Base-by-base conservation (phyloP, 2,113 vertebrate species). In the Ophiodon elongatus region DNA sequence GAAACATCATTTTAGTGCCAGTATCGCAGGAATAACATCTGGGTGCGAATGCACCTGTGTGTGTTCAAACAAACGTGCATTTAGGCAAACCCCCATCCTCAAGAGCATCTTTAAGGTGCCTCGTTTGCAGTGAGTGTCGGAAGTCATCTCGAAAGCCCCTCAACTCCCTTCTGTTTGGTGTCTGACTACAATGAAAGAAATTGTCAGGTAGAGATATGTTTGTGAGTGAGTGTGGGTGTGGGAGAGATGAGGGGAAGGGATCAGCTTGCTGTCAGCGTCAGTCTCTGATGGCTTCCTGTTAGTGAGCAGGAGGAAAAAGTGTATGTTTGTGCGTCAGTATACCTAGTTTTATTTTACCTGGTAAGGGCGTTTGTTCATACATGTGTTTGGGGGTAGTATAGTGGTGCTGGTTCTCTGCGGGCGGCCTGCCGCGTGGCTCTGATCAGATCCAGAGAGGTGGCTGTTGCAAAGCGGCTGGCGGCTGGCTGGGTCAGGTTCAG, bases 111-210 rank as follows among this genome's bases (percentile, higher is more conserved):
- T 93, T 92, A 89, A 95, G 94, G 91, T 82, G 92, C 89, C 87
- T 88, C 91, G 90, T 95, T 95, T 93, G 75, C 62, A 71, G 94
- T 25, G 90, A 52, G 79, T 94, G 91, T 94, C 88, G 92, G 93
- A 94, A 90, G 88, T 86, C 87, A 90, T 95, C 89, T 91, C 91
- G 94, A 89, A 94, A 95, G 89, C 89, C 87, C 80, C 85, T 73
- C 39, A 74, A 75, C 85, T 89, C 70, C 72, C 82, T 67, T 70
- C 85, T 31, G 41, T 93, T 69, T 86, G 89, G 90, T 93, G 85
- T 85, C 94, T 94, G 93, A 94, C 94, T 90, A 90, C 91, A 94
- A 92, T 95, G 92, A 86, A 82, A 91, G 78, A 92, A 93, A 92
- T 88, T 93, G 93, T 93, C 82, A 64, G 89, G 86, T 76, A 84